Evolutionary conservation across 2,888 invertebrate genomes (phyloP), one percentile per base, ranked within the genome.

Genomic region (Monopis laevigella): DNA sequence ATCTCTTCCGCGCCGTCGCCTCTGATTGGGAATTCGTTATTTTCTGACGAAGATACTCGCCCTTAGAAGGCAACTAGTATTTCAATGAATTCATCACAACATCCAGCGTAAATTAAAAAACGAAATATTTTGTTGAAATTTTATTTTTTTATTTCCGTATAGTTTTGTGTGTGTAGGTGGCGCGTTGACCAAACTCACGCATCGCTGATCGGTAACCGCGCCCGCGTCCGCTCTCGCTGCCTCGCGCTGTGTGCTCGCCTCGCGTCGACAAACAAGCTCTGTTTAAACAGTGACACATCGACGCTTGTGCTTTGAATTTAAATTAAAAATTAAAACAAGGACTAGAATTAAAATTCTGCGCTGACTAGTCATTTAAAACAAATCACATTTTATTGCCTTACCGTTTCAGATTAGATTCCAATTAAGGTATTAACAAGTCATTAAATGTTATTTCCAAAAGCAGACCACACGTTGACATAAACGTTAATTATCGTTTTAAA

Each of bases 1-100:
- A 75, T 73, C 71, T 70, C 72, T 75, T 75, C 70, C 73, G 66
- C 69, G 55, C 62, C 67, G 68, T 59, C 67, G 66, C 63, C 59
- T 70, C 67, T 74, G 72, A 77, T 78, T 74, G 73, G 67, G 68
- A 72, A 68, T 66, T 58, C 61, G 59, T 63, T 62, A 59, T 59
- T 59, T 62, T 27, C 38, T 18, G 35, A 34, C 40, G 30, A 19
- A 35, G 35, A 36, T 35, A 36, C 36, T 42, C 58, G 56, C 55
- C 55, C 58, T 55, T 52, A 51, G 53, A 55, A 54, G n/a, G 51
- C 18, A 40, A 40, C 40, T 39, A 36, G 12, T 21, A 24, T 24
- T n/a, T n/a, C 17, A 32, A 17, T 32, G 14, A 32, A 32, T 32
- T 32, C 17, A 17, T 32, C 32, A 16, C 17, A 32, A 32, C 17